These are phyloP conservation scores for Agonopterix alstromeriana DNA, from an alignment of 2,888 invertebrate genomes.

Conservation along the genomic window DNA sequence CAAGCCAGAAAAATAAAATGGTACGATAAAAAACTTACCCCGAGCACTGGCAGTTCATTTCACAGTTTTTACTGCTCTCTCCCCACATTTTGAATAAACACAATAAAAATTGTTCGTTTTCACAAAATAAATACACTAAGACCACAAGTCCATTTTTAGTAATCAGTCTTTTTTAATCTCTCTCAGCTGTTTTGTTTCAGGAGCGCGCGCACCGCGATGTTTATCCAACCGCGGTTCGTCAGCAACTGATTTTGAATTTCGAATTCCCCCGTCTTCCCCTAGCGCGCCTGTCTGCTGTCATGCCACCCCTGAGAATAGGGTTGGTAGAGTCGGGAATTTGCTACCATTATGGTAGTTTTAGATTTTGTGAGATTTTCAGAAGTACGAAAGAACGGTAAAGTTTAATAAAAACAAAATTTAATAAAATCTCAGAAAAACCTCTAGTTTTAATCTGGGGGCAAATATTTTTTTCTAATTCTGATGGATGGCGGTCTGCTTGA, in stretches of 20 bases:
- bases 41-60: conserved; percentile 62
- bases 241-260: conserved; percentile 21
- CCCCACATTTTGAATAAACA: conserved; percentile 55
- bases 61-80: conserved; percentile 56
- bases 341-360: conserved; percentile 42
- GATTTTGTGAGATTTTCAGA: neutral
- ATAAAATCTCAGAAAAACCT: too few relatives aligned
- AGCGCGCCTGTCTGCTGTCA: conserved; percentile 8
- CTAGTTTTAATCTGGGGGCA: too few relatives aligned
- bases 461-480: too few relatives aligned
- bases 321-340: conserved; percentile 19
- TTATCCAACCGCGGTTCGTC: conserved; percentile 15
- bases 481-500: too few relatives aligned
- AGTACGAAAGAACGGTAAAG: too few relatives aligned
- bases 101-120: conserved; percentile 16
- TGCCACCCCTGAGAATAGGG: conserved; percentile 35
- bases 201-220: conserved; percentile 11
- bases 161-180: conserved; percentile 26
- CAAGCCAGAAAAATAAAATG: too few relatives aligned
- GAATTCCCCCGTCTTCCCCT: conserved; percentile 14
- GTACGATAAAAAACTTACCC: conserved; percentile 40
- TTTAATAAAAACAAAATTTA: too few relatives aligned
- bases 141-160: conserved; percentile 46
- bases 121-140: conserved; percentile 15
- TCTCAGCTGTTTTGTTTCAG: conserved; percentile 25